Base-by-base conservation (phyloP, 2,888 invertebrate genomes). In the Microdon myrmicae region DNA sequence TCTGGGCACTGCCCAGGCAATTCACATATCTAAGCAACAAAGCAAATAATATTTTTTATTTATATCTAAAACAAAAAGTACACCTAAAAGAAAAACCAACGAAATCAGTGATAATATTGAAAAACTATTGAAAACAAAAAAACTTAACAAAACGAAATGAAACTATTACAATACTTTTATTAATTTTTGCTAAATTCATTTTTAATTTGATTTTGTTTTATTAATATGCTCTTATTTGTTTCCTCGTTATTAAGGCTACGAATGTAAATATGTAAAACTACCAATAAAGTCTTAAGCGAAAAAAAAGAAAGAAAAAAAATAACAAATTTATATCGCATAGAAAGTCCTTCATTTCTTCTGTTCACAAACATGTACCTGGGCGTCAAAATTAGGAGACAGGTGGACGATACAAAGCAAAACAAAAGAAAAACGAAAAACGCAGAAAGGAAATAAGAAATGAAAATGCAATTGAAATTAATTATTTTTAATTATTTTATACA, bases 101-200 rank as follows among this genome's bases (percentile, higher is more conserved):
- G 77, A 77, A 77, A 73, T 70, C 73, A 76, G 77, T 77, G 77
- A 77, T 77, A 77, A 75, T 49, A 37, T 61, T 7, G 7, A n/a
- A 23, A n/a, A 31, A 17, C 19, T 31, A 23, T 23, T 23, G 7
- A 19, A 48, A 35, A 51, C 53, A 49, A 22, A 34, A 47, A 41
- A 2, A 55, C 23, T 45, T 14, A 47, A 32, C 34, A 22, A 38
- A 16, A 28, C 10, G 19, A 25, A 38, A 32, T 19, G 22, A 25
- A 43, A 44, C 37, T 26, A 29, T 3, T 28, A 14, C 14, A 59
- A 35, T 26, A 35, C 39, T 29, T 17, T 19, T 7, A 51, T 35
- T 55, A 68, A 17, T 32, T 9, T 23, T 22, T 31, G 31, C 22
- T 43, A 31, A 8, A 28, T 28, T 7, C 5, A 43, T 23, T 31